Evolutionary conservation across 1,140 invertebrate genomes (phyloP), one percentile per base, ranked within the genome.

Genomic region (Caerostris darwini): DNA sequence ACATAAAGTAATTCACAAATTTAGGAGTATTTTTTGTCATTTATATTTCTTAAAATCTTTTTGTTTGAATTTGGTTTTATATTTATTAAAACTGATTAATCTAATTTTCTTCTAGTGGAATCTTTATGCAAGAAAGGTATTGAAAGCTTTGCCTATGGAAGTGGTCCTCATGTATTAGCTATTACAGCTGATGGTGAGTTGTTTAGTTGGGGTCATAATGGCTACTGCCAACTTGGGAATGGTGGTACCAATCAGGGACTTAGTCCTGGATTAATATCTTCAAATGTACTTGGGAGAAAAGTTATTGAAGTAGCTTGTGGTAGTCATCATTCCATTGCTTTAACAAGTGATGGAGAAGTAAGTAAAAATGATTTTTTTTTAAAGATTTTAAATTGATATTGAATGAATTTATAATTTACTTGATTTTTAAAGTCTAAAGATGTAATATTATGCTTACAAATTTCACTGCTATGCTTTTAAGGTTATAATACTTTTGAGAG

Each of bases 191-290:
- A 95, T 95, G 97, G 97, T 90, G 96, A 97, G 94, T 95, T 97
- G 85, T 97, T 97, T 95, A 97, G 97, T 61, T 97, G 97, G 97
- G 97, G 97, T 34, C 97, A 97, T 95, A 97, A 97, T 96, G 97
- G 96, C 7, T 97, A 97, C 58, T 95, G 95, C 34, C 95, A 97
- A 95, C 95, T 97, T 14, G 97, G 97, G 83, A 97, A 97, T 95
- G 97, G 97, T 67, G 96, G 96, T 5, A 96, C 97, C 3, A 97
- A 96, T 95, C 97, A 97, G 95, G 96, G 96, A 58, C 95, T 96
- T 3, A 95, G 95, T 59, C 97, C 97, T 54, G 96, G 96, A 19
- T 95, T 96, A 81, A 96, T 97, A 83, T 96, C 95, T 59, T 96
- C 96, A 57, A 96, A 96, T 91, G 94, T 97, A 8, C 95, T 95